Conservation (phyloP, 2,113 vertebrate genomes). For the Copsychus sechellarum region DNA sequence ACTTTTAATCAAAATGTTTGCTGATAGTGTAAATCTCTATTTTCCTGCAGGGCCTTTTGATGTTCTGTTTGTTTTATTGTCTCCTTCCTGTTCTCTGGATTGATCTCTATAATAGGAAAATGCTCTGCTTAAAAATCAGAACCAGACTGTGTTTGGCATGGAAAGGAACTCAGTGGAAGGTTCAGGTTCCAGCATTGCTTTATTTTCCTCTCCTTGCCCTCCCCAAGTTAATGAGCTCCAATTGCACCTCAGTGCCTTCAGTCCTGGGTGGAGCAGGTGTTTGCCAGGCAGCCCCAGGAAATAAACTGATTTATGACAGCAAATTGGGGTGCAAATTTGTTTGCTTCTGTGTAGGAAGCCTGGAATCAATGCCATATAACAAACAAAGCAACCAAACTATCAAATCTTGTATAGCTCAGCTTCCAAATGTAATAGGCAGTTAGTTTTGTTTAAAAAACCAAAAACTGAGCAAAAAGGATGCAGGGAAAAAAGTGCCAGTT, state of each 20-base stretch:
- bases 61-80: not conserved
- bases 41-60: not conserved
- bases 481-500: not conserved
- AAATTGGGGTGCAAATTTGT: constrained; percentile 7
- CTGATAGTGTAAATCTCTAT: not conserved
- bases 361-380: not conserved
- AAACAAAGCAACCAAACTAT: not conserved
- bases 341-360: not conserved
- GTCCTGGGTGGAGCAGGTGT: not conserved
- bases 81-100: not conserved
- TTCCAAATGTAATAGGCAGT: not conserved
- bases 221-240: not conserved
- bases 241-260: not conserved
- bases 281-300: not conserved
- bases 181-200: not conserved
- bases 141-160: not conserved
- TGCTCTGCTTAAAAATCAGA: not conserved
- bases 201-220: not conserved
- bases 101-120: not conserved
- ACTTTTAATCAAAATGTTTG: not conserved
- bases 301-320: constrained; percentile 14
- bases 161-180: not conserved
- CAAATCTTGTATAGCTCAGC: not conserved
- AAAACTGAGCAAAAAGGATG: not conserved
- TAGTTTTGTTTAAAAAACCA: not conserved